phyloP scores from a whole-genome alignment of 2,797 vertebrate species.

The Hemibagrus guttatus region DNA sequence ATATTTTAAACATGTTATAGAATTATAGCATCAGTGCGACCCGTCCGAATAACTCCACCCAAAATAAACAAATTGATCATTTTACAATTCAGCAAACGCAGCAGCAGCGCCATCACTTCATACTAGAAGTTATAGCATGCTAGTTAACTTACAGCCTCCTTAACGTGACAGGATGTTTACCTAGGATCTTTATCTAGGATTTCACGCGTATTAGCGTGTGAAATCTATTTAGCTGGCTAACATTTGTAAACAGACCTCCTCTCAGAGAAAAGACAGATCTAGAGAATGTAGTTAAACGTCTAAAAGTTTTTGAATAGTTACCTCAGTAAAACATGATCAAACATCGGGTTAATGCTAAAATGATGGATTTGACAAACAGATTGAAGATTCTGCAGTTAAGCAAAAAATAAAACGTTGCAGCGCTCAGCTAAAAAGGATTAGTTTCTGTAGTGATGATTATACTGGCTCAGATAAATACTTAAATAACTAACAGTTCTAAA shows the following conservation, averaged over 20 bases:
- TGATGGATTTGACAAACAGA: not conserved
- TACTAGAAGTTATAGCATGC: not conserved
- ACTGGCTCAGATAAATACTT: not conserved
- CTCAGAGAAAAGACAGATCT: not conserved
- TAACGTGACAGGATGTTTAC: too few species aligned
- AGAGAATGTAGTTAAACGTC: not conserved
- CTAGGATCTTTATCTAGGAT: too few species aligned
- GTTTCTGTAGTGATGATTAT: not conserved
- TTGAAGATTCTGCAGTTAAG: not conserved
- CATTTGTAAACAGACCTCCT: not conserved
- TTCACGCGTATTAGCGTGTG: too few species aligned
- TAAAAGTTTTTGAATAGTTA: not conserved
- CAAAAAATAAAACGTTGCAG: not conserved
- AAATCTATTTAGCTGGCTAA: not conserved
- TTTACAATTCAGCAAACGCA: not conserved
- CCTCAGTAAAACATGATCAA: not conserved
- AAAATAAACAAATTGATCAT: not conserved
- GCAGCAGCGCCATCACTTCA: not conserved
- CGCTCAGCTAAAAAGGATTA: conserved; percentile 5
- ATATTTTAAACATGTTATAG: not conserved
- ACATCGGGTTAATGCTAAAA: not conserved
- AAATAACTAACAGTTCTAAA: not conserved
- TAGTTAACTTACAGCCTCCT: not conserved
- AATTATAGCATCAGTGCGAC: not conserved
- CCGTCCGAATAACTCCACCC: not conserved